Conservation (phyloP, 2,113 vertebrate species). For the Jacana jacana region DNA sequence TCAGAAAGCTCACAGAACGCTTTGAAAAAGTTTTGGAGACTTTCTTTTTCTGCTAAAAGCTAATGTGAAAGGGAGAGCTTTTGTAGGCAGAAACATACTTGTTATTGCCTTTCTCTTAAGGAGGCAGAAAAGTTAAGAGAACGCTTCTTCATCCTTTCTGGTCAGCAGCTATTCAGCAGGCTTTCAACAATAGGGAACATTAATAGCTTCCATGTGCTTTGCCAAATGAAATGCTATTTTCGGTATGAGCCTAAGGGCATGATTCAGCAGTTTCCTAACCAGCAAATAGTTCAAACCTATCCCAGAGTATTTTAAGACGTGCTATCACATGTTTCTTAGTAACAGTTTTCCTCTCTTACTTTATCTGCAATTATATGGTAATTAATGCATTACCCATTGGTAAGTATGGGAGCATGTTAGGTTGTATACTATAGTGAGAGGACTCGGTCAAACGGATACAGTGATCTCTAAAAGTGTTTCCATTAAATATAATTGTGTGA, state of each 20-base stretch:
- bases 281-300: neutral
- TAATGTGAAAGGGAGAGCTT: neutral
- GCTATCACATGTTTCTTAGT: neutral
- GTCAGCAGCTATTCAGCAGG: neutral
- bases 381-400: conserved; percentile 1
- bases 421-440: neutral
- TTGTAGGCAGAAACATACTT: neutral
- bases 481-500: neutral
- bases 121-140: neutral
- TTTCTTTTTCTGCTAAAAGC: neutral
- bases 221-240: neutral
- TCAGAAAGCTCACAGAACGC: neutral
- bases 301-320: neutral
- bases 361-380: conserved; percentile 1
- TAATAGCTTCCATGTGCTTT: neutral
- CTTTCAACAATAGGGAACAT: neutral
- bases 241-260: neutral
- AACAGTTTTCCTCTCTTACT: neutral
- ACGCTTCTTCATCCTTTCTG: neutral
- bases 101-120: neutral
- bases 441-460: neutral
- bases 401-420: neutral
- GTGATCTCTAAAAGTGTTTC: neutral
- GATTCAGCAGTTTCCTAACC: conserved; percentile 25
- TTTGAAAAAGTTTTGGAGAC: neutral